Conservation (phyloP, 2,113 vertebrate genomes). For the Maccullochella peelii region DNA sequence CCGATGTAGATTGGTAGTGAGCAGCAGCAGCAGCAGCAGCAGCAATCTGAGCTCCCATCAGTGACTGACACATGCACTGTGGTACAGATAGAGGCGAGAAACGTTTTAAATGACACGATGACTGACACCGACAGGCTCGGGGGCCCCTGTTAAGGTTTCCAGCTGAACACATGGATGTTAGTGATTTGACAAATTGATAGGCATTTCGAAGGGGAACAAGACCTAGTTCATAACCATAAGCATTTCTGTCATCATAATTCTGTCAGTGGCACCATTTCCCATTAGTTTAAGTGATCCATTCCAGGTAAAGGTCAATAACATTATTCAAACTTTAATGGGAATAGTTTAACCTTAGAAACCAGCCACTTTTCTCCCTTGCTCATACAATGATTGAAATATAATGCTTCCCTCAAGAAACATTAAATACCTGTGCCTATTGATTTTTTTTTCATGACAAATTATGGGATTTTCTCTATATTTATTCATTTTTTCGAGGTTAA, state of each 20-base stretch:
- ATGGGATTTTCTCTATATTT: constrained; percentile 17
- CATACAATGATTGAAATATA: constrained; percentile 63
- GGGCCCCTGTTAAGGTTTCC: constrained; percentile 60
- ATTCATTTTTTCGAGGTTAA: not conserved
- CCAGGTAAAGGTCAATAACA: constrained; percentile 79
- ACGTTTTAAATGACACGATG: constrained; percentile 60
- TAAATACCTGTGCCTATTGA: constrained; percentile 46
- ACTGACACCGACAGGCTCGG: constrained; percentile 66
- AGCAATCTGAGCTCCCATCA: constrained; percentile 55
- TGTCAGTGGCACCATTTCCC: constrained; percentile 70
- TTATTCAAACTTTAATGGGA: constrained; percentile 80
- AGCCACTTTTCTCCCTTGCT: constrained; percentile 58
- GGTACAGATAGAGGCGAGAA: constrained; percentile 39
- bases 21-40: constrained; percentile 45
- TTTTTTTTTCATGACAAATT: constrained; percentile 41
- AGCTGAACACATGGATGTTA: constrained; percentile 60
- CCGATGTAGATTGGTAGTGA: constrained; percentile 20
- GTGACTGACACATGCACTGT: constrained; percentile 54
- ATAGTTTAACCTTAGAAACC: constrained; percentile 76
- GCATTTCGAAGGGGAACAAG: constrained; percentile 68
- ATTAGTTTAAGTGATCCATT: constrained; percentile 77
- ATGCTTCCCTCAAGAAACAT: constrained; percentile 49
- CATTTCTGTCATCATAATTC: constrained; percentile 77
- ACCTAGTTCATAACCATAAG: constrained; percentile 71
- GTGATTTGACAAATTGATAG: constrained; percentile 79